These are phyloP conservation scores for Campoletis raptor DNA, from an alignment of 2,888 invertebrate genomes.

Conservation along the genomic window DNA sequence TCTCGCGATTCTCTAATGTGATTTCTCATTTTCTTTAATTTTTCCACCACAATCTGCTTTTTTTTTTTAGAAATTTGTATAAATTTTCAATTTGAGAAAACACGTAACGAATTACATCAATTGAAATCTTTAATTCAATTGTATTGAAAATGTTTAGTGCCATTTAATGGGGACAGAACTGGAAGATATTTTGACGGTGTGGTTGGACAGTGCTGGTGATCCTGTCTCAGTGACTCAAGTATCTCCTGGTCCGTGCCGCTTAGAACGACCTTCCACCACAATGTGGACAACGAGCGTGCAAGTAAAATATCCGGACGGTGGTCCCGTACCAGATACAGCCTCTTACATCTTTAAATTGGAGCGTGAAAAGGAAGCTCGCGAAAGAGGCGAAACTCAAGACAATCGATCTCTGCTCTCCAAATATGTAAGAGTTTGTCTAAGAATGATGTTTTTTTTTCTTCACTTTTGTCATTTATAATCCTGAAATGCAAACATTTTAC, in stretches of 20 bases:
- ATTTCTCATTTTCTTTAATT: neutral
- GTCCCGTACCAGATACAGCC: slow-evolving; percentile 97
- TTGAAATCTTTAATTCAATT: neutral
- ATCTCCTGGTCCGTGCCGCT: slow-evolving; percentile 85
- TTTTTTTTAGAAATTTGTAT: too few species aligned
- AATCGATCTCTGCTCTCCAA: slow-evolving; percentile 98
- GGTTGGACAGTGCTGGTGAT: slow-evolving; percentile 92
- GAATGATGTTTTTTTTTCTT: neutral
- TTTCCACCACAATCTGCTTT: slow-evolving; percentile 75
- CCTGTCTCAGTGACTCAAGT: slow-evolving; percentile 90
- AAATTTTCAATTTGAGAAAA: neutral
- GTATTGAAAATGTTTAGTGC: slow-evolving; percentile 84
- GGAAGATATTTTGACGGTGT: slow-evolving; percentile 92
- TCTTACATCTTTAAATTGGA: slow-evolving; percentile 97
- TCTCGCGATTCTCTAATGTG: neutral
- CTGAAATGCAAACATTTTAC: neutral
- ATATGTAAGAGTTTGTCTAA: slow-evolving; percentile 91
- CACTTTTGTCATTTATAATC: neutral
- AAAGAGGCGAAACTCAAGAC: slow-evolving; percentile 96
- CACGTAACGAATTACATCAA: neutral
- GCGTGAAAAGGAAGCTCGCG: slow-evolving; percentile 94
- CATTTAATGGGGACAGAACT: slow-evolving; percentile 91
- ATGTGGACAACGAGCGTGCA: slow-evolving; percentile 92
- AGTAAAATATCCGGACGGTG: slow-evolving; percentile 92
- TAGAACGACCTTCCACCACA: slow-evolving; percentile 84